Evolutionary conservation across 2,113 vertebrate species (phyloP).

Genomic region (Salvelinus sp.): DNA sequence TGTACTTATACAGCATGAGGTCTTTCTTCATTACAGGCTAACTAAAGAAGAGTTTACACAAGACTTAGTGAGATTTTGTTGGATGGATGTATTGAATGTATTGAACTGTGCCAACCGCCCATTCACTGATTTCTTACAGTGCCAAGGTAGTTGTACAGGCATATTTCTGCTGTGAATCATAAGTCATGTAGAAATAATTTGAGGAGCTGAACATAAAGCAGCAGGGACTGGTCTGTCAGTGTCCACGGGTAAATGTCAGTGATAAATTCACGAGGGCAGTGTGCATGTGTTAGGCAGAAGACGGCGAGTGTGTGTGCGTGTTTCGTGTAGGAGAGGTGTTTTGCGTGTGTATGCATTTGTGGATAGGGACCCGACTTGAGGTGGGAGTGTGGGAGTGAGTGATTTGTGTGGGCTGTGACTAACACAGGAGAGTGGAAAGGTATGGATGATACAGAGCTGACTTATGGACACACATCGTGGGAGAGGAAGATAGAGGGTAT

Average conservation of each 20-base stretch:
- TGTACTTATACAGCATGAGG: too few relatives aligned
- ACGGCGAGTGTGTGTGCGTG: neutral
- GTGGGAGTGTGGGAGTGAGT: slow-evolving; percentile 19
- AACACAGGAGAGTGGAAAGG: slow-evolving; percentile 45
- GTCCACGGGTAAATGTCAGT: slow-evolving; percentile 17
- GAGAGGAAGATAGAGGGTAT: neutral
- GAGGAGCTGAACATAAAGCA: slow-evolving; percentile 30
- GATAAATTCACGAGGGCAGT: neutral
- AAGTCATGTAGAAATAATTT: slow-evolving; percentile 19
- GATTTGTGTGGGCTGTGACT: slow-evolving; percentile 25
- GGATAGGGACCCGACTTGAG: neutral
- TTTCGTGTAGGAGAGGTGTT: neutral
- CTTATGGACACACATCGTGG: slow-evolving; percentile 3
- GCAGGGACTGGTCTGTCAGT: slow-evolving; percentile 18
- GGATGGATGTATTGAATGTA: too few relatives aligned
- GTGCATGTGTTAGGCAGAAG: neutral
- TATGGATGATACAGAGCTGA: slow-evolving; percentile 16
- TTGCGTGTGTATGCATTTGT: too few relatives aligned
- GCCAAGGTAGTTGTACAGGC: neutral
- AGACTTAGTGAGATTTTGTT: neutral
- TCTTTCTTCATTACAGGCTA: neutral
- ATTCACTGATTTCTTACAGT: neutral
- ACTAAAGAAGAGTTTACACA: neutral
- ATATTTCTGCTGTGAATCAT: slow-evolving; percentile 16
- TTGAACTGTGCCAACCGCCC: neutral